Evolutionary conservation across 1,140 invertebrate species (phyloP), one percentile per base, ranked within the genome.

Genomic region (Akabosia matsudoensis): DNA sequence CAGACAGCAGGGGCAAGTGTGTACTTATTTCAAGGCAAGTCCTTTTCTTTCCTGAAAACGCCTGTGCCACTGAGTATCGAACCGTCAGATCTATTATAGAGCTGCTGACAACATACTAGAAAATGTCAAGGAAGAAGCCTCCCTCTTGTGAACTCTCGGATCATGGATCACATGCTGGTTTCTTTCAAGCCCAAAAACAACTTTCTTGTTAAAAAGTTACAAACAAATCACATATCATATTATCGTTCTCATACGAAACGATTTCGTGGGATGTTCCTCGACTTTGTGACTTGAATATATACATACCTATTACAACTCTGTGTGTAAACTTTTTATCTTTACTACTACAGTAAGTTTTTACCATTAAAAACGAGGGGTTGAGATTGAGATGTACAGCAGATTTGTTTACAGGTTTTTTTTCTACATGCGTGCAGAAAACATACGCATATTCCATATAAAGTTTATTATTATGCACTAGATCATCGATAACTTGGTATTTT

Each of bases 161-260:
- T 28, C 24, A 16, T 13, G 24, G 30, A 67, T 67, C 30, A 30
- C 61, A 67, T 67, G 61, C 61, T 28, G 61, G 31, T 30, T 67
- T 67, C 7, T 45, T 67, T 30, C 22, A 61, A 14, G 22, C 7
- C 10, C 28, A 22, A 61, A 61, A 22, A 24, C 13, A 30, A 67
- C 24, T 22, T 67, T 67, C 22, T 31, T 67, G 7, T 67, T 67
- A 67, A 67, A 67, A 67, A 67, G 61, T 67, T 67, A 28, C 61
- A 30, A 45, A 45, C 37, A 45, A 45, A 45, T 45, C 37, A 45
- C 37, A 45, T 45, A 45, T 10, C 61, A 67, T 31, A 2, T 61
- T 61, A n/a, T 22, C 4, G 54, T 61, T 61, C 26, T n/a, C 28
- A 67, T 16, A 28, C 24, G 54, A 61, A 61, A 61, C 37, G 37